Evolutionary conservation across 23 tunicate species (phyloP).

Genomic region (Ciona savignyi): DNA sequence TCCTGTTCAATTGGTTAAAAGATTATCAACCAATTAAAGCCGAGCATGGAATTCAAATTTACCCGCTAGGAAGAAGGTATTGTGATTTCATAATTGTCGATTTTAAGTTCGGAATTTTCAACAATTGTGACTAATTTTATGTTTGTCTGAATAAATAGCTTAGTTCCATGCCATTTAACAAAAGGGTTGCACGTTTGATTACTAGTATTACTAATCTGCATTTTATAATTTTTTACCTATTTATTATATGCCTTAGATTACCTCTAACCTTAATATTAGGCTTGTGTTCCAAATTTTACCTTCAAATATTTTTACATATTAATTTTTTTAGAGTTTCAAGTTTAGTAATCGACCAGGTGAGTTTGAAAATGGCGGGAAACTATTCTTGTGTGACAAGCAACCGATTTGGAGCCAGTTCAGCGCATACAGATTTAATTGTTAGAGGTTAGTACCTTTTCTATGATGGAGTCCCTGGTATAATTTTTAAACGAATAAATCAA

Average conservation of each 20-base stretch:
- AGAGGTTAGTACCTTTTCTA: slow-evolving; percentile 10
- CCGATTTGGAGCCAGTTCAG: slow-evolving; percentile 8
- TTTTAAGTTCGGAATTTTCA: not conserved
- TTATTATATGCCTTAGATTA: too few species aligned
- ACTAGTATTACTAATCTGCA: too few species aligned
- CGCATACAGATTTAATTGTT: slow-evolving; percentile 3
- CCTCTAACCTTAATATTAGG: too few species aligned
- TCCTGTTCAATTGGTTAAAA: not conserved
- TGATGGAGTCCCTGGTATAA: too few species aligned
- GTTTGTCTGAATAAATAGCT: too few species aligned
- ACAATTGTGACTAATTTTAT: not conserved
- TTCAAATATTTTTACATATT: too few species aligned
- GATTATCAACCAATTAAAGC: not conserved
- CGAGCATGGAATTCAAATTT: not conserved
- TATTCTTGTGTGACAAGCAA: slow-evolving; percentile 35
- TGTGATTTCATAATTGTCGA: too few species aligned
- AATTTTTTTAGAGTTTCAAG: not conserved
- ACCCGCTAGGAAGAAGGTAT: not conserved
- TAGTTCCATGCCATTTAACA: too few species aligned
- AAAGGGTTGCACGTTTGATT: too few species aligned
- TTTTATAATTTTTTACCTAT: too few species aligned
- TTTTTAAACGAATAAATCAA: too few species aligned
- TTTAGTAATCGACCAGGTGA: slow-evolving; percentile 4
- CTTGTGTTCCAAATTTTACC: too few species aligned
- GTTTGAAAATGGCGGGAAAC: slow-evolving; percentile 17